Evolutionary conservation across 2,888 invertebrate genomes (phyloP), one percentile per base, ranked within the genome.

Genomic region (Leptinotarsa rubiginosa): DNA sequence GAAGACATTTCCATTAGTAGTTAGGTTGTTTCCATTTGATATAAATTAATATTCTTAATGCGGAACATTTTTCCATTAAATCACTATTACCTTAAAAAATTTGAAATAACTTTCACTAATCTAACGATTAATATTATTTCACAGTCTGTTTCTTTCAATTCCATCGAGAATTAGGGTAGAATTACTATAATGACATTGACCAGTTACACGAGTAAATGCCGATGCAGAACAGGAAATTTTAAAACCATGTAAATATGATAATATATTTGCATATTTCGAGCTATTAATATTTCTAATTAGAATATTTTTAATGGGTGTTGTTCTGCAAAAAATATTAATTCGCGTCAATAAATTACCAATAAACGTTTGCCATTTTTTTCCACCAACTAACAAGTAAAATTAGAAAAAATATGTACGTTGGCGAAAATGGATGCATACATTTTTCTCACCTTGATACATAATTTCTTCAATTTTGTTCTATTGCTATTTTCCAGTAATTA

Each of bases 241-340:
- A 16, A 15, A 62, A 62, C 15, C 62, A 56, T 41, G 62, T 31
- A 62, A 41, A 62, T 62, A 69, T 47, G 18, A 49, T 47, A 47
- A 56, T 20, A 68, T 54, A 69, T 69, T 69, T 47, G 47, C 69
- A 69, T 69, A 56, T 47, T 68, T 54, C 52, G 12, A 50, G 50
- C 52, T 54, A 68, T 18, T 31, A 54, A 41, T 47, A 56, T 41
- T 31, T n/a, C 41, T 69, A 68, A 68, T 69, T 69, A 59, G 47
- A 56, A 56, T 47, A 47, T 66, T 59, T n/a, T 54, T 68, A 25
- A 31, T 69, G 10, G 22, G 10, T 47, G 69, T 47, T 25, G 16
- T 47, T 69, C 22, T 41, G 20, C 10, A 47, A 59, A 68, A 68
- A 54, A 68, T 15, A 22, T 52, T 12, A 7, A 47, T 2, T 41